A percentile compares a stretch with the other conserved stretches of the same genome.
These are phyloP conservation scores for Champsocephalus gunnari DNA, from an alignment of 2,797 vertebrate genomes.

Conservation along the genomic window DNA sequence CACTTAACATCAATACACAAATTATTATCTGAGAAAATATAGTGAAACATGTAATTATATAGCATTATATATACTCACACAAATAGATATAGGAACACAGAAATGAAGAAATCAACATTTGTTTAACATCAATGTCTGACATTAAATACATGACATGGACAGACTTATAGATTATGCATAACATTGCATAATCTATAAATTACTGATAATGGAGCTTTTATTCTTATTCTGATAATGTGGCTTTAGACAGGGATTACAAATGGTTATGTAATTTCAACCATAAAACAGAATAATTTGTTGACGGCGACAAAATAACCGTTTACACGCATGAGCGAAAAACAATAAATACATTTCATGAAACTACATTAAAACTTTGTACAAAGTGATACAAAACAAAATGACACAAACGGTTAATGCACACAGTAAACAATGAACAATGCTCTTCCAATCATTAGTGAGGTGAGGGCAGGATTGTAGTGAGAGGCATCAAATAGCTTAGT, in stretches of 20 bases:
- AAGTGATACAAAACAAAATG: constrained; percentile 2
- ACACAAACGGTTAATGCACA: constrained; percentile 26
- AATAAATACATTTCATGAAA: not conserved
- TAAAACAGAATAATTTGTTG: not conserved
- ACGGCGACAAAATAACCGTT: constrained; percentile 18
- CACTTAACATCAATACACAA: constrained; percentile 10
- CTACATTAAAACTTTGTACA: not conserved
- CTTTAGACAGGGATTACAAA: not conserved
- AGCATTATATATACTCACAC: constrained; percentile 11
- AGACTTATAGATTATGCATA: constrained; percentile 47
- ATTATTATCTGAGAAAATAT: constrained; percentile 19
- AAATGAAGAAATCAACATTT: not conserved
- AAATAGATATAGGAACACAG: not conserved
- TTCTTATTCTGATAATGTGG: constrained; percentile 7
- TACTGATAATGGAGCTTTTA: constrained; percentile 1
- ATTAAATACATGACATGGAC: constrained; percentile 2
- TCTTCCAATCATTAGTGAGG: constrained; percentile 40
- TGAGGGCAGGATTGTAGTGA: constrained; percentile 46
- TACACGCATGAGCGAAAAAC: not conserved
- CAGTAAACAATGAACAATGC: not conserved
- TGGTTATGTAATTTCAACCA: not conserved
- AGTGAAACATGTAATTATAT: not conserved
- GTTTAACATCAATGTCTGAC: constrained; percentile 4
- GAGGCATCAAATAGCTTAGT: constrained; percentile 52
- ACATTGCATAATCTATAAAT: constrained; percentile 48